Conservation (phyloP, 2,113 vertebrate genomes). For the Rhinolophus ferrumequinum region DNA sequence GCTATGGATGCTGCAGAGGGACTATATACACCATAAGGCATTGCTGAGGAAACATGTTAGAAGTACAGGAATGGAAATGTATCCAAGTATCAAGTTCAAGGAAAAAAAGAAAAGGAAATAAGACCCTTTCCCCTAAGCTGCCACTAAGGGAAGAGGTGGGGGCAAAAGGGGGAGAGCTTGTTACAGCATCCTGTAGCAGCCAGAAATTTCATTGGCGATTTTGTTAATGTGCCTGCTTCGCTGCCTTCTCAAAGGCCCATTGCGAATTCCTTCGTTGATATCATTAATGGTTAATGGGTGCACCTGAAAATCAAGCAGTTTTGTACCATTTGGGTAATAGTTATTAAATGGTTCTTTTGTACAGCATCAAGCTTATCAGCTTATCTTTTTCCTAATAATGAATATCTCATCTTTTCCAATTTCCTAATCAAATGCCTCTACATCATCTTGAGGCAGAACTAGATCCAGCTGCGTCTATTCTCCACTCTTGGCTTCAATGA, state of each 20-base stretch:
- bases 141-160: neutral
- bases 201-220: conserved; percentile 55
- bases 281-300: conserved; percentile 85
- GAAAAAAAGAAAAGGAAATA: neutral
- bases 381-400: conserved; percentile 81
- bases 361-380: conserved; percentile 78
- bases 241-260: conserved; percentile 42
- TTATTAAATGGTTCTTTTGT: conserved; percentile 85
- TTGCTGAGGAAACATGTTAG: neutral
- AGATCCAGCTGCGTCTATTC: conserved; percentile 84
- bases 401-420: conserved; percentile 86
- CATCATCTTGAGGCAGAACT: conserved; percentile 81
- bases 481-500: conserved; percentile 81
- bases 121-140: neutral
- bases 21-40: neutral
- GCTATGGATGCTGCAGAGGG: neutral
- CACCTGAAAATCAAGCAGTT: conserved; percentile 88
- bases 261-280: conserved; percentile 82
- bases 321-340: conserved; percentile 80
- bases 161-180: neutral
- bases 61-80: neutral
- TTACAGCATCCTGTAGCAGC: neutral
- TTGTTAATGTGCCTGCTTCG: conserved; percentile 13
- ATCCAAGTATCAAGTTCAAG: conserved; percentile 2
- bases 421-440: conserved; percentile 85